Base-by-base conservation (phyloP, 2,797 vertebrate species). In the Petrocephalus sullivani region DNA sequence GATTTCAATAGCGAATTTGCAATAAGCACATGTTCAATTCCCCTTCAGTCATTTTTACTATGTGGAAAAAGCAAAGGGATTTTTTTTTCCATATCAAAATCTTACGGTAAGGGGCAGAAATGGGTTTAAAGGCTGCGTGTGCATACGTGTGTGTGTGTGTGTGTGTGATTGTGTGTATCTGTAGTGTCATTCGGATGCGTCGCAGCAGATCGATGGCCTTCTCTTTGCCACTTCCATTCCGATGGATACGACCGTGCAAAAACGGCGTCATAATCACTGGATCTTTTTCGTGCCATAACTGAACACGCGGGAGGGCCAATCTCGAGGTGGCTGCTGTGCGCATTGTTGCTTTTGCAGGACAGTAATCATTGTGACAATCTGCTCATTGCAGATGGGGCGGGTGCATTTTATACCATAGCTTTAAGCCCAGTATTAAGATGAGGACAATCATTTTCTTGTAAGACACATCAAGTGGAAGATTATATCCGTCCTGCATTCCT, bases 401-500 rank as follows among this genome's bases (percentile, higher is more conserved):
- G 91, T 89, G 87, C 16, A 90, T 90, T 92, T 90, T 90, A 90
- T 89, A 91, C 60, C 84, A 89, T 87, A 88, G 89, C 90, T 92
- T 88, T 90, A 90, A 91, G 90, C 91, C 88, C 89, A 92, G 88
- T 92, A 89, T 92, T 91, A 89, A 92, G 89, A 93, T 60, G 78
- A 90, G 89, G 90, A 89, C 89, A 92, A 91, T 92, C 1, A 91
- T 93, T 93, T 91, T 89, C 89, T 91, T 91, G 90, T 93, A 93
- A 93, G 93, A 90, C 89, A 88, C 87, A 86, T 94, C 90, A 91
- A 94, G 92, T 93, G 89, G 90, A 92, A 93, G 90, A 92, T 92
- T 90, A 93, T 91, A 91, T 91, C 88, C 89, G 88, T 90, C 89
- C 91, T 91, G 88, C 90, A 89, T 92, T 90, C 91, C 87, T 91